Base-by-base conservation (phyloP, 2,113 vertebrate species). In the Girardinichthys multiradiatus region DNA sequence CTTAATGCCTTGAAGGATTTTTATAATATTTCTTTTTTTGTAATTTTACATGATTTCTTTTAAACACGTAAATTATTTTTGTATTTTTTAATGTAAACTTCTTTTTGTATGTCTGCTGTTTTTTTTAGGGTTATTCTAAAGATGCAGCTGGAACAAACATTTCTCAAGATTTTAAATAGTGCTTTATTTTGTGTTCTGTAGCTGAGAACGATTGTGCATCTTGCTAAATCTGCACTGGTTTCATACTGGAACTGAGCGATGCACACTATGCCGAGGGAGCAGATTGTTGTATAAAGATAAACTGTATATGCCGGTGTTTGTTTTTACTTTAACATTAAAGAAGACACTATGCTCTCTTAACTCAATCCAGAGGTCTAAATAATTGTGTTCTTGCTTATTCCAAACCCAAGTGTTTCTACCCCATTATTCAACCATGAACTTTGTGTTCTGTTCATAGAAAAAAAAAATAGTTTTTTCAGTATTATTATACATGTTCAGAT, bases 41-140 rank as follows among this genome's bases (percentile, higher is more conserved):
- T 73, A 79, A 75, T 81, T 81, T 66, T n/a, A 54, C 48, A n/a
- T 54, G 17, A n/a, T 79, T 81, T 85, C 30, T 72, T 77, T 79
- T 68, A 45, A 57, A 27, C 24, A 37, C 31, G 68, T 89, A 82
- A 88, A 81, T 91, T 89, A 80, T 92, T 90, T 88, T 77, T 63
- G 63, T 54, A 77, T 77, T 78, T 84, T 80, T 26, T 79, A 64
- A 64, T 61, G 39, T 64, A 14, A 79, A 74, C 66, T 81, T 84
- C 82, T 30, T 74, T 63, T 17, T 81, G 63, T 72, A 70, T 54
- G 42, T 58, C 2, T 1, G 48, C 61, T 85, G 70, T 85, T 89
- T 77, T 87, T 89, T 77, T 86, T 59, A 87, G 75, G 48, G 74
- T 58, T 6, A 57, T 42, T 63, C 28, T 74, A 64, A 68, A 37